These are phyloP conservation scores for Orchesellides sinensis DNA, from an alignment of 2,888 invertebrate species.

Conservation along the genomic window DNA sequence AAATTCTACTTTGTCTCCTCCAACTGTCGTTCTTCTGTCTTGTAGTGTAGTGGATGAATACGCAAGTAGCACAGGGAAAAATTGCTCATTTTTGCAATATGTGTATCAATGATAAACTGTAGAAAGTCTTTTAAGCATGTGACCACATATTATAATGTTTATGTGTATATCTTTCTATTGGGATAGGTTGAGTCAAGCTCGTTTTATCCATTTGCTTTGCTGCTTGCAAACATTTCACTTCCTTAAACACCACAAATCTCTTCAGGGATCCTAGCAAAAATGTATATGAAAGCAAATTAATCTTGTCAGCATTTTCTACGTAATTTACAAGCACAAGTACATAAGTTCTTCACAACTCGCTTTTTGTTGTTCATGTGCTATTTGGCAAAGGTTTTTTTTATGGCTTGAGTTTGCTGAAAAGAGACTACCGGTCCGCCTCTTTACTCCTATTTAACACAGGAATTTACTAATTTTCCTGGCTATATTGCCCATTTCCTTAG, in stretches of 20 bases:
- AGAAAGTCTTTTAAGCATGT: background rate
- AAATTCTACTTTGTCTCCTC: constrained; percentile 37
- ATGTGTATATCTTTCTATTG: background rate
- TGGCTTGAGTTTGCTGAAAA: background rate
- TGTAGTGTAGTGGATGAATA: constrained; percentile 36
- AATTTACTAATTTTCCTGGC: constrained; percentile 36
- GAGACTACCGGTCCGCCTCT: constrained; percentile 30
- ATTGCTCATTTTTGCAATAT: constrained; percentile 19
- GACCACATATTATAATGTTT: constrained; percentile 21
- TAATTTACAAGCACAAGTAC: constrained; percentile 16
- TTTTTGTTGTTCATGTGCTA: constrained; percentile 8
- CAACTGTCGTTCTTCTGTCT: constrained; percentile 58
- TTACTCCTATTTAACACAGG: constrained; percentile 36
- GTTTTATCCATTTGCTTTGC: background rate
- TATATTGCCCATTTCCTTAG: constrained; percentile 24
- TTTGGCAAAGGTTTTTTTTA: constrained; percentile 14
- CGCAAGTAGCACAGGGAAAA: constrained; percentile 34
- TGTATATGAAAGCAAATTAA: constrained; percentile 63
- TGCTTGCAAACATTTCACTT: constrained; percentile 10
- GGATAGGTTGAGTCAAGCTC: background rate
- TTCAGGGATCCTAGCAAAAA: constrained; percentile 41
- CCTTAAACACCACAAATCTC: constrained; percentile 55
- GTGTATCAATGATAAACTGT: constrained; percentile 18
- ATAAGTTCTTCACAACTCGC: background rate
- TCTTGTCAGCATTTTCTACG: constrained; percentile 59